These are phyloP conservation scores for Falco concolor DNA, from an alignment of 2,797 vertebrate species.

Conservation along the genomic window DNA sequence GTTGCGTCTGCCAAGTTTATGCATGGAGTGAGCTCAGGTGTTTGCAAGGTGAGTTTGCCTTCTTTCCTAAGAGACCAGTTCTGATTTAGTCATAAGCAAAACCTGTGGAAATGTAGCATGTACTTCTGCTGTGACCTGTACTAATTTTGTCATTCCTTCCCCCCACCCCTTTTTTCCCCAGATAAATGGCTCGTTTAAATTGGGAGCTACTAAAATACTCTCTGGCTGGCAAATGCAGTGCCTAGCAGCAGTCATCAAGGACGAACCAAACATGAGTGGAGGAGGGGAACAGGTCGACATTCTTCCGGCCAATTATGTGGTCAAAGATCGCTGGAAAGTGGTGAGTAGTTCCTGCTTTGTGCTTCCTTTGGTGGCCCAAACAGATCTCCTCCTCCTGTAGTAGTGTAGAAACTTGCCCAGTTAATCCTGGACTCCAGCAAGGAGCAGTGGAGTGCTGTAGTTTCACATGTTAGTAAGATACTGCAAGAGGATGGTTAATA, in stretches of 20 bases:
- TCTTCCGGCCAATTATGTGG: conserved; percentile 95
- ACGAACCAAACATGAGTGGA: conserved; percentile 98
- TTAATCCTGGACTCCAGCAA: not conserved
- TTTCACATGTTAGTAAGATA: not conserved
- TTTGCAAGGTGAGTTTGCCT: conserved; percentile 11
- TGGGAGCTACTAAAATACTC: conserved; percentile 89
- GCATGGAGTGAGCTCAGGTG: not conserved
- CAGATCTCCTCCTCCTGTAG: not conserved
- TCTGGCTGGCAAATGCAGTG: conserved; percentile 96
- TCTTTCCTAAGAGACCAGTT: not conserved
- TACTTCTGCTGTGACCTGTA: not conserved
- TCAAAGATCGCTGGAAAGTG: conserved; percentile 99
- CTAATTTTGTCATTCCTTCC: conserved; percentile 28
- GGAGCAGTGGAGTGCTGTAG: not conserved
- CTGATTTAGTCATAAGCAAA: not conserved
- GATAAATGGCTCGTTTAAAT: conserved; percentile 97
- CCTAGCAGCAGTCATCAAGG: conserved; percentile 92
- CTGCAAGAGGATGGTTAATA: not conserved
- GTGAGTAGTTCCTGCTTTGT: conserved; percentile 76
- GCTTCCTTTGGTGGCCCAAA: not conserved
- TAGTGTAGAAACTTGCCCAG: not conserved
- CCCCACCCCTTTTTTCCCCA: conserved; percentile 45
- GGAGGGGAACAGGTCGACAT: conserved; percentile 95
- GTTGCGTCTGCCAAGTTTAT: not conserved
- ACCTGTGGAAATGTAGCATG: not conserved